A percentile compares a stretch with the other conserved stretches of the same genome.
Conservation (phyloP, 2,888 invertebrate genomes). For the Frankliniella intonsa region DNA sequence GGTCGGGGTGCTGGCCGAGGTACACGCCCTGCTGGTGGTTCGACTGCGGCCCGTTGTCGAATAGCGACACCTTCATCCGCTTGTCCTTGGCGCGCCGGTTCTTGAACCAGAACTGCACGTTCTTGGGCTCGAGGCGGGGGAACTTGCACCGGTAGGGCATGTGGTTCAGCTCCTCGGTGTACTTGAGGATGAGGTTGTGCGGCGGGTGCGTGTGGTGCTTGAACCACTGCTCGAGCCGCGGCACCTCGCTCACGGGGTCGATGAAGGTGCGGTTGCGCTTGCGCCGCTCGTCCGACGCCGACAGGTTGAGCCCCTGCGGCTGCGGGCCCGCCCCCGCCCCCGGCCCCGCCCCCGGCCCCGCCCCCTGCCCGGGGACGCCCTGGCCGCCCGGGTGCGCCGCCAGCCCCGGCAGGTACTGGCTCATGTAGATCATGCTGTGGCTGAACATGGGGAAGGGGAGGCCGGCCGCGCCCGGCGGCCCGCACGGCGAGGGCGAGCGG, state of each 20-base stretch:
- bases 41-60: constrained; percentile 52
- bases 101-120: constrained; percentile 99
- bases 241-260: constrained; percentile 97
- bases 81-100: constrained; percentile 98
- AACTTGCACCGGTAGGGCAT: constrained; percentile 98
- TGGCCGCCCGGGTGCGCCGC: constrained; percentile 47
- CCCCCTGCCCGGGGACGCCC: constrained; percentile 52
- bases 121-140: constrained; percentile 96
- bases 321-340: constrained; percentile 32
- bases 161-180: constrained; percentile 93
- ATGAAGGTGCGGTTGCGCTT: constrained; percentile 98
- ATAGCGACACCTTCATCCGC: constrained; percentile 84
- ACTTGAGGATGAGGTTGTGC: constrained; percentile 94
- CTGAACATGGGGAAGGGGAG: constrained; percentile 81
- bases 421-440: constrained; percentile 89
- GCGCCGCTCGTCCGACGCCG: constrained; percentile 67
- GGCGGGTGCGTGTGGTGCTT: constrained; percentile 97
- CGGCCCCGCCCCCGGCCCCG: constrained; percentile 44
- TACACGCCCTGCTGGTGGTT: constrained; percentile 38
- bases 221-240: constrained; percentile 92
- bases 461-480: constrained; percentile 31
- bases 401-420: constrained; percentile 71
- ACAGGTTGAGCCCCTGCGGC: constrained; percentile 2
- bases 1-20: constrained; percentile 37
- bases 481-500: constrained; percentile 45